Conservation (phyloP, 1,140 invertebrate species). For the Tetramorium simillimum region DNA sequence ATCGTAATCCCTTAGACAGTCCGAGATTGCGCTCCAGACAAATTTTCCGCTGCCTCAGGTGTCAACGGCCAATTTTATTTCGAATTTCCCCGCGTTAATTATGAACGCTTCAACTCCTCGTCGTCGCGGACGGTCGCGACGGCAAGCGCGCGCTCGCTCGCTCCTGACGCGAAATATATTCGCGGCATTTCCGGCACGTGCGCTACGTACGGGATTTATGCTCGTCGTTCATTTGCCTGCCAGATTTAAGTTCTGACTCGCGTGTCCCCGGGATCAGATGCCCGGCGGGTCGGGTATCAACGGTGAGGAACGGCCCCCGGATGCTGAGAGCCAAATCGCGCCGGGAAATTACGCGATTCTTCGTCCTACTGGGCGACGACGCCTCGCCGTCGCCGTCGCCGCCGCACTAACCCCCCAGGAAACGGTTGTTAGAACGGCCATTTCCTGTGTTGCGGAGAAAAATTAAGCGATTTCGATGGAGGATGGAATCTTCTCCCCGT, state of each 20-base stretch:
- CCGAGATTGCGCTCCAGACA: background rate
- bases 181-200: slow-evolving; percentile 62
- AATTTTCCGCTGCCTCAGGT: background rate
- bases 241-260: slow-evolving; percentile 64
- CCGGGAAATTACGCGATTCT: slow-evolving; percentile 61
- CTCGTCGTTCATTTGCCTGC: slow-evolving; percentile 58
- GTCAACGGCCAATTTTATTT: slow-evolving; percentile 11
- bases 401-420: background rate
- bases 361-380: slow-evolving; percentile 30
- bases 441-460: slow-evolving; percentile 57
- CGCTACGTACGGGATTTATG: slow-evolving; percentile 63
- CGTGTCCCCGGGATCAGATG: slow-evolving; percentile 60
- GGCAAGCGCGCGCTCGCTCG: background rate
- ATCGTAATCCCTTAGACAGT: background rate
- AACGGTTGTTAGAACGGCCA: slow-evolving; percentile 54
- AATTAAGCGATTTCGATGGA: slow-evolving; percentile 47
- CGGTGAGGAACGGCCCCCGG: slow-evolving; percentile 54
- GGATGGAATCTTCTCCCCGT: slow-evolving; percentile 22
- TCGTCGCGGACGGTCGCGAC: background rate
- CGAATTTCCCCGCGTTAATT: slow-evolving; percentile 30
- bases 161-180: slow-evolving; percentile 55
- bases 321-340: slow-evolving; percentile 63
- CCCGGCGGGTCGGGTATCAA: slow-evolving; percentile 43
- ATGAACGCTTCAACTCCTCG: background rate
- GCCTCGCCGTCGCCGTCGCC: background rate